These are phyloP conservation scores for Heliconius ethilla DNA, from an alignment of 2,888 invertebrate species.

Conservation along the genomic window DNA sequence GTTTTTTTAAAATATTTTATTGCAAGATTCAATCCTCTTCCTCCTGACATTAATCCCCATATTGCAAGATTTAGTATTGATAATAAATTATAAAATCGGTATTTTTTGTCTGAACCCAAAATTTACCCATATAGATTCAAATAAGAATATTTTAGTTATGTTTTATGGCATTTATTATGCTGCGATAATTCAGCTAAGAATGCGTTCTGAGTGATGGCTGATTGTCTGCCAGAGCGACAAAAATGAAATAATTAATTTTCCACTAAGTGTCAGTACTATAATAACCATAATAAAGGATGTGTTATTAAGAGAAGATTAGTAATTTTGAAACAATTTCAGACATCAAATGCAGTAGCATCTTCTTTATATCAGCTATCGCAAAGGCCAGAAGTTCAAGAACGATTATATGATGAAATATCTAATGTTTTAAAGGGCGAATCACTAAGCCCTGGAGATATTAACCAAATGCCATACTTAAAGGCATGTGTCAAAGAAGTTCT, in stretches of 20 bases:
- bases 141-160: neutral
- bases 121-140: neutral
- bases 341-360: slow-evolving; percentile 89
- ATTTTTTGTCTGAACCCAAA: neutral
- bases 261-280: no score
- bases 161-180: no score
- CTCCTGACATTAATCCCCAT: no score
- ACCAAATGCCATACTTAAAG: slow-evolving; percentile 85
- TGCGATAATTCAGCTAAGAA: no score
- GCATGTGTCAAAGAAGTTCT: slow-evolving; percentile 89
- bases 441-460: slow-evolving; percentile 81
- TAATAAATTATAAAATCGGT: no score
- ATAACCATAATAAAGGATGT: no score
- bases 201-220: no score
- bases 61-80: no score
- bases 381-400: slow-evolving; percentile 85
- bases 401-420: slow-evolving; percentile 82
- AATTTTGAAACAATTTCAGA: slow-evolving; percentile 68
- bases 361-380: slow-evolving; percentile 86
- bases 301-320: neutral
- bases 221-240: no score
- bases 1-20: no score
- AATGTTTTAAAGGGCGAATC: slow-evolving; percentile 69
- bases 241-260: no score
- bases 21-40: no score